Percentiles rank a stretch among this genome's conserved stretches.
These are phyloP conservation scores for Leptinotarsa peninsularis DNA, from an alignment of 2,888 invertebrate species.

Conservation along the genomic window DNA sequence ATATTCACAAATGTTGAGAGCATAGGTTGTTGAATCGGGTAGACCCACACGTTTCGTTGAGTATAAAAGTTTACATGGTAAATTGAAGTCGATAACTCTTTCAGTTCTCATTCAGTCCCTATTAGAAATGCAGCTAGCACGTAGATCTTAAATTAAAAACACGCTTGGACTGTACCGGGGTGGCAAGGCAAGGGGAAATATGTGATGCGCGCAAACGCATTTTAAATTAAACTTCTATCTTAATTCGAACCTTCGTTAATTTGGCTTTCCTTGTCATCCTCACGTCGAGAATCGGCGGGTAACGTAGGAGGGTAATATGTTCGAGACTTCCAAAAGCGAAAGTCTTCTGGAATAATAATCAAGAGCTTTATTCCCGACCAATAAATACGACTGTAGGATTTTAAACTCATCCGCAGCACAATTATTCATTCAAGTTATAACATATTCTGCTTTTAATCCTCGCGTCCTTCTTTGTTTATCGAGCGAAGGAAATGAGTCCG, in stretches of 20 bases:
- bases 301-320: conserved; percentile 32
- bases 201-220: conserved; percentile 50
- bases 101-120: conserved; percentile 20
- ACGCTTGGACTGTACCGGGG: conserved; percentile 29
- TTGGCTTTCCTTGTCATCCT: conserved; percentile 52
- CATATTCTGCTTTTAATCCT: conserved; percentile 66
- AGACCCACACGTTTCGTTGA: conserved; percentile 2
- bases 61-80: conserved; percentile 22
- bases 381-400: conserved; percentile 65
- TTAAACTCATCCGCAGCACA: conserved; percentile 66
- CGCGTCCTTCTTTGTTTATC: conserved; percentile 62
- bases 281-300: conserved; percentile 32
- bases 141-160: conserved; percentile 27
- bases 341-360: conserved; percentile 62
- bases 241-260: conserved; percentile 60
- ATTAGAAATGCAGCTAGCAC: conserved; percentile 26
- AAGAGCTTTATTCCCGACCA: conserved; percentile 60
- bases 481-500: conserved; percentile 63
- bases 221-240: conserved; percentile 61
- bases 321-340: conserved; percentile 50
- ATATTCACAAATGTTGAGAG: conserved; percentile 9
- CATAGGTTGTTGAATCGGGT: conserved; percentile 10
- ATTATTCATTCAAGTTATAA: conserved; percentile 67
- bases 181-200: conserved; percentile 33
- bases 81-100: conserved; percentile 19